Percentiles rank a stretch among this genome's conserved stretches.
Conservation (phyloP, 2,797 vertebrate species). For the Sarcoramphus papa region DNA sequence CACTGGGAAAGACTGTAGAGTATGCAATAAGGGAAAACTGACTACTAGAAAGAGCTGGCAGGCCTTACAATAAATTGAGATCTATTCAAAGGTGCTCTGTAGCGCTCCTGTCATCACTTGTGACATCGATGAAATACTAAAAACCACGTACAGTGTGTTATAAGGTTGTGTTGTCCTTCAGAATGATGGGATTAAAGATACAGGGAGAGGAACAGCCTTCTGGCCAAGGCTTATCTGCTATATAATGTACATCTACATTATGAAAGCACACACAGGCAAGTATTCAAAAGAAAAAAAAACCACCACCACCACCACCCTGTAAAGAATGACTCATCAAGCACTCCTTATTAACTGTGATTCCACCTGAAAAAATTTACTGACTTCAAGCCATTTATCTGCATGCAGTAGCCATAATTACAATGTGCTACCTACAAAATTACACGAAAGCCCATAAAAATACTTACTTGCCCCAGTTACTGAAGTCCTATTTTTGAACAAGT, state of each 20-base stretch:
- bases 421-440: neutral
- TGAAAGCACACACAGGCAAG: neutral
- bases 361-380: neutral
- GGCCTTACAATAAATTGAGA: neutral
- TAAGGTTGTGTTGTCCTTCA: neutral
- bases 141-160: neutral
- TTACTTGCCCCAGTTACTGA: neutral
- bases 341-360: neutral
- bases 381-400: neutral
- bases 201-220: neutral
- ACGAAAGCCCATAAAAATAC: neutral
- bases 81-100: neutral
- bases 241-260: neutral
- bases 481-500: neutral
- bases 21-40: neutral
- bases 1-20: neutral
- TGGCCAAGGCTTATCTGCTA: neutral
- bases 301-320: rapidly evolving
- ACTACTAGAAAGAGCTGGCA: neutral
- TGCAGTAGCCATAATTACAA: neutral
- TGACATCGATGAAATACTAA: neutral
- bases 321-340: neutral
- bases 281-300: neutral
- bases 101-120: neutral
- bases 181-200: neutral